These are phyloP conservation scores for Augiades crinisus DNA, from an alignment of 2,888 invertebrate genomes.

Conservation along the genomic window DNA sequence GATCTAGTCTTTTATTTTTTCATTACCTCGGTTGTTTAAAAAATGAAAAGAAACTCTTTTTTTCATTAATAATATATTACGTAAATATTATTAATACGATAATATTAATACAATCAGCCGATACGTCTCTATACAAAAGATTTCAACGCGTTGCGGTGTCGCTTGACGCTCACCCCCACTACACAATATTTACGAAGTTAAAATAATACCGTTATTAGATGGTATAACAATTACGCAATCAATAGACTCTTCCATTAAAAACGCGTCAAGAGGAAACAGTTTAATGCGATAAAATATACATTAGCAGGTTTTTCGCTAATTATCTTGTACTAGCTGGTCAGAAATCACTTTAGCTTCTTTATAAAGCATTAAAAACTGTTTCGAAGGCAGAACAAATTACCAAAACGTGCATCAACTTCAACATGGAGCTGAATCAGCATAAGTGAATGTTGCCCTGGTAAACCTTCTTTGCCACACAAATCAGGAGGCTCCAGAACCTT, in stretches of 20 bases:
- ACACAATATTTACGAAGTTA: not conserved
- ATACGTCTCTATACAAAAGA: conserved; percentile 59
- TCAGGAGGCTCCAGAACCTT: too few relatives aligned
- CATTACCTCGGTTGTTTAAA: too few relatives aligned
- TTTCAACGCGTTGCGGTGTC: conserved; percentile 69
- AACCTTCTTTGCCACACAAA: too few relatives aligned
- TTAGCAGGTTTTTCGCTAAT: conserved; percentile 31
- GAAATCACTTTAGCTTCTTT: conserved; percentile 22
- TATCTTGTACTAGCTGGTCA: conserved; percentile 23
- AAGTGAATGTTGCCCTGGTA: too few relatives aligned
- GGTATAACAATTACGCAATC: conserved; percentile 23
- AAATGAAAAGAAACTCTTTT: too few relatives aligned
- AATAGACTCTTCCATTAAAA: conserved; percentile 21
- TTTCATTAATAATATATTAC: too few relatives aligned
- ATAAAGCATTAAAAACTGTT: conserved; percentile 5
- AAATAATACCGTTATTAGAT: conserved; percentile 14
- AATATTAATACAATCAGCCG: not conserved
- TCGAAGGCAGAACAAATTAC: too few relatives aligned
- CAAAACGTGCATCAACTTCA: too few relatives aligned
- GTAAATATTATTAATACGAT: not conserved
- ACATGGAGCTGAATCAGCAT: too few relatives aligned
- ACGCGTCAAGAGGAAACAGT: conserved; percentile 15
- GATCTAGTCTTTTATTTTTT: too few relatives aligned
- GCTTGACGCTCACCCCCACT: not conserved
- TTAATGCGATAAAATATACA: conserved; percentile 22